Percentiles rank a stretch among this genome's conserved stretches.
Conservation (phyloP, 2,888 invertebrate species). For the Eurytoma adleriae region DNA sequence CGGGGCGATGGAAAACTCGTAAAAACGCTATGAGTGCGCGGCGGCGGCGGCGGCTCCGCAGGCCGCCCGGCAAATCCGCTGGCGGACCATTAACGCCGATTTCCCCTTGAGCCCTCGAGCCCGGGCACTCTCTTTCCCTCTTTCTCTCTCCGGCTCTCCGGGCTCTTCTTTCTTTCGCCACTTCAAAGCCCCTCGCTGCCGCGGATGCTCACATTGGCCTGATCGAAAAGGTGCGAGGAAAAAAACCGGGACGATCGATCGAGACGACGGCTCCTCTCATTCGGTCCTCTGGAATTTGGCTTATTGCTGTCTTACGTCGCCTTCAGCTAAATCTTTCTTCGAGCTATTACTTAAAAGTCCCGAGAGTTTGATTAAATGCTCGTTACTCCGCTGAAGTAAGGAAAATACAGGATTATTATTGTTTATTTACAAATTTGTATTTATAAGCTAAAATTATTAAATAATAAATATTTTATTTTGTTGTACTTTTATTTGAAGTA, state of each 20-base stretch:
- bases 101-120: conserved; percentile 66
- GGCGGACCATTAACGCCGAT: conserved; percentile 70
- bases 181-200: conserved; percentile 34
- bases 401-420: too few relatives aligned
- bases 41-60: conserved; percentile 53
- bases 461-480: too few relatives aligned
- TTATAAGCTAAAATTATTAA: too few relatives aligned
- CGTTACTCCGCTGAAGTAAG: too few relatives aligned
- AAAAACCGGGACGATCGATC: conserved; percentile 10
- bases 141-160: not conserved
- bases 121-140: not conserved
- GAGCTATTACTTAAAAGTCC: too few relatives aligned
- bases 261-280: not conserved
- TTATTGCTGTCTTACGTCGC: too few relatives aligned
- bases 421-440: too few relatives aligned
- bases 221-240: conserved; percentile 9
- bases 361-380: too few relatives aligned
- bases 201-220: conserved; percentile 11
- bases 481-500: too few relatives aligned
- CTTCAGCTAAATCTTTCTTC: too few relatives aligned
- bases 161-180: conserved; percentile 22
- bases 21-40: conserved; percentile 64
- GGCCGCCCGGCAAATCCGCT: conserved; percentile 63
- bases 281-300: too few relatives aligned
- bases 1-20: conserved; percentile 62